phyloP scores from a whole-genome alignment of 92 coral and sea anemone genomes.

The Umimayanthus chanpuru region DNA sequence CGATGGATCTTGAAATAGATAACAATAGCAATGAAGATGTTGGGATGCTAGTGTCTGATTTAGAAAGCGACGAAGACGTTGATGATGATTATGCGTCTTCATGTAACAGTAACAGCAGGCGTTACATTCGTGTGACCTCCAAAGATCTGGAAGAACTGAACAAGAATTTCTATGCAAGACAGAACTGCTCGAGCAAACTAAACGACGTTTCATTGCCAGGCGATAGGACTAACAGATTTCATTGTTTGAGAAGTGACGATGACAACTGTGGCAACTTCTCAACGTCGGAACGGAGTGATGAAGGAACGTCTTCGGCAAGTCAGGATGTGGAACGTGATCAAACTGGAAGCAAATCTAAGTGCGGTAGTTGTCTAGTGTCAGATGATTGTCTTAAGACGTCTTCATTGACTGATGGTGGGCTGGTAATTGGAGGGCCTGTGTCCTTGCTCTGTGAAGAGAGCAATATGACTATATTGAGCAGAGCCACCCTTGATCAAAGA shows the following conservation, averaged over 20 bases:
- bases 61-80: slow-evolving; percentile 1
- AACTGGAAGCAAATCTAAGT: not conserved
- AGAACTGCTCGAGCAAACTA: not conserved
- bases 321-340: not conserved
- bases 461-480: not conserved
- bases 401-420: not conserved
- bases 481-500: not conserved
- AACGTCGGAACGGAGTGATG: not conserved
- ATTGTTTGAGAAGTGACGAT: slow-evolving; percentile 5
- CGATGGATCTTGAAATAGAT: not conserved
- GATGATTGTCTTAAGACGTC: not conserved
- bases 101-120: not conserved
- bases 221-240: not conserved
- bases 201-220: not conserved
- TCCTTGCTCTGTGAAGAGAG: not conserved
- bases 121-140: slow-evolving; percentile 34
- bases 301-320: not conserved
- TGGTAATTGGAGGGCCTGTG: not conserved
- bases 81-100: not conserved
- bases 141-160: slow-evolving; percentile 8
- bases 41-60: slow-evolving; percentile 19
- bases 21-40: not conserved
- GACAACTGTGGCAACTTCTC: not conserved
- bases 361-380: not conserved
- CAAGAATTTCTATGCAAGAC: too few species aligned